phyloP scores from a whole-genome alignment of 1,140 invertebrate species.

The Formica selysi region DNA sequence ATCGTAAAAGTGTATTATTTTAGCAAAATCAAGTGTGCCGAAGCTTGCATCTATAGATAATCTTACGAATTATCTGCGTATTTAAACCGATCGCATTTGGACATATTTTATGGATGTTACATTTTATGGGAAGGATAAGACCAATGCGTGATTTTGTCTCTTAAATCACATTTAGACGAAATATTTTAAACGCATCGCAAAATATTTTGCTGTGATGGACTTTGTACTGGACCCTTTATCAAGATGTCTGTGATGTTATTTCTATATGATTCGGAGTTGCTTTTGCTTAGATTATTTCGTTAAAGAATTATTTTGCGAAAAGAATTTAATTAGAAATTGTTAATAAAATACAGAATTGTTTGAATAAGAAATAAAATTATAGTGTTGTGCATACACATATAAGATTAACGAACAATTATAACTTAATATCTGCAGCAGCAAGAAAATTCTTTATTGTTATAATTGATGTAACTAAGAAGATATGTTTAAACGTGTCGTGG shows the following conservation, averaged over 20 bases:
- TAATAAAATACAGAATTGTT: not conserved
- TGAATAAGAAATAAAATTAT: not conserved
- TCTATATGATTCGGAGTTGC: not conserved
- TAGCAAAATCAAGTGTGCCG: not conserved
- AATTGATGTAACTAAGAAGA: not conserved
- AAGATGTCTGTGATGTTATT: not conserved
- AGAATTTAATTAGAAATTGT: not conserved
- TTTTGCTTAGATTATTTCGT: not conserved
- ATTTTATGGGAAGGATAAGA: not conserved
- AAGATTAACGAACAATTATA: not conserved
- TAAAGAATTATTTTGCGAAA: not conserved
- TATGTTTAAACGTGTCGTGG: not conserved
- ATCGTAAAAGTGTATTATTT: slow-evolving; percentile 28
- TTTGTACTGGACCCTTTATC: not conserved
- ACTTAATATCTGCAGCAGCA: not conserved
- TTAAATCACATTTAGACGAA: not conserved
- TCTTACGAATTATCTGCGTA: slow-evolving; percentile 29
- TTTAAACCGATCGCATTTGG: slow-evolving; percentile 19
- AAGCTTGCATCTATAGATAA: slow-evolving; percentile 1
- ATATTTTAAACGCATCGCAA: not conserved
- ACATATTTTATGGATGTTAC: not conserved
- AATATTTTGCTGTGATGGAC: not conserved
- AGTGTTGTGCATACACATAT: too few species aligned
- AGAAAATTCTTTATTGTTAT: not conserved
- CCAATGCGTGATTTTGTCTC: not conserved